These are phyloP conservation scores for Caenorhabditis sp. DNA, from an alignment of 2,888 invertebrate species.

Conservation along the genomic window DNA sequence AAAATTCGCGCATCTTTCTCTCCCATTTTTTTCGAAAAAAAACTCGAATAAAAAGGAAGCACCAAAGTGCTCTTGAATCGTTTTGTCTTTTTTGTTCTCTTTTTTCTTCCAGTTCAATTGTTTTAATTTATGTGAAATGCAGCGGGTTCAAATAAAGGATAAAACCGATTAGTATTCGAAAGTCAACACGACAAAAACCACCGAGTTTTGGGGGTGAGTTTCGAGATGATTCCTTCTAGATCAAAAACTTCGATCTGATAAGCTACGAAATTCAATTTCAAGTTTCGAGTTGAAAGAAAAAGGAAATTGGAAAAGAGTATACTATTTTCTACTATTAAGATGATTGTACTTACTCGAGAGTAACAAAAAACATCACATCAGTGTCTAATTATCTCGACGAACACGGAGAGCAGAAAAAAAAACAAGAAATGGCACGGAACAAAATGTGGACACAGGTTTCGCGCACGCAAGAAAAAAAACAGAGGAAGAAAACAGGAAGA, in stretches of 20 bases:
- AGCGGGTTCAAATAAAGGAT: neutral
- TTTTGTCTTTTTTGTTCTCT: neutral
- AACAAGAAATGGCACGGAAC: neutral
- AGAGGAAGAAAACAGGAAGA: neutral
- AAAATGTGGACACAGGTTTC: no score
- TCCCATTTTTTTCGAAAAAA: neutral
- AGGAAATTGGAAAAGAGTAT: no score
- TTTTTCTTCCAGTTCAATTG: neutral
- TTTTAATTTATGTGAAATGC: neutral
- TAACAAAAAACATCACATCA: no score
- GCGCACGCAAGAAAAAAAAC: neutral
- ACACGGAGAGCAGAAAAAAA: no score
- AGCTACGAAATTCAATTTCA: no score
- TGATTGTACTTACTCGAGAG: no score
- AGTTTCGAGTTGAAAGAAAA: no score
- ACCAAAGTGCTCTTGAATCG: constrained; percentile 1
- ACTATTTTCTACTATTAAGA: no score
- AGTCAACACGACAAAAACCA: neutral
- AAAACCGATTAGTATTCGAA: neutral
- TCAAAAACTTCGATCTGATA: no score
- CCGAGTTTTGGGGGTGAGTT: no score
- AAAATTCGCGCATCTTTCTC: neutral
- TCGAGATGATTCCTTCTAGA: no score
- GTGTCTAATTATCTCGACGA: no score
- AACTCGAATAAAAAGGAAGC: neutral